phyloP scores from a whole-genome alignment of 2,888 invertebrate genomes.

The Bombyx huttoni region DNA sequence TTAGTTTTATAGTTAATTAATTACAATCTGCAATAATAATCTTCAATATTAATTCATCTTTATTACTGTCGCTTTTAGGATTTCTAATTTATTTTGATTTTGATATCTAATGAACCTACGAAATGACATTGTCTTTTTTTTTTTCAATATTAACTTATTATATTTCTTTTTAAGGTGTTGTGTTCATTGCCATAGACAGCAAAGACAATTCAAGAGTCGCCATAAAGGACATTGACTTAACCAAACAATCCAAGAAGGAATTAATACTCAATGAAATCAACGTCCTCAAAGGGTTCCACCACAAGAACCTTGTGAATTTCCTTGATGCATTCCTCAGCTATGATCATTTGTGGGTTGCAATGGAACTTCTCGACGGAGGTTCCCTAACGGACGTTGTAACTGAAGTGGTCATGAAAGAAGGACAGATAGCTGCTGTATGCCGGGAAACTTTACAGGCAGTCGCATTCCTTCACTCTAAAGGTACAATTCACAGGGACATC shows the following conservation, averaged over 20 bases:
- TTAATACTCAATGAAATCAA: conserved; percentile 95
- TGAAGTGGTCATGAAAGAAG: conserved; percentile 96
- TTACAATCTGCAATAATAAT: no score
- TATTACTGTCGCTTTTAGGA: no score
- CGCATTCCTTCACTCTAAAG: conserved; percentile 89
- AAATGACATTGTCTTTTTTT: conserved; percentile 4
- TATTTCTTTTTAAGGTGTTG: conserved; percentile 74
- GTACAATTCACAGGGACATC: conserved; percentile 95
- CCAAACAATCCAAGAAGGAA: conserved; percentile 96
- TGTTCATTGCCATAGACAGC: conserved; percentile 89
- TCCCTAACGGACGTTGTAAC: conserved; percentile 97
- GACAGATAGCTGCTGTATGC: conserved; percentile 96
- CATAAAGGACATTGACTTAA: conserved; percentile 95
- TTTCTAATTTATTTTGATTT: no score
- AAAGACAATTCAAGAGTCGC: conserved; percentile 85
- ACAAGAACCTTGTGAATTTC: conserved; percentile 96
- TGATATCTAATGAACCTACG: not conserved
- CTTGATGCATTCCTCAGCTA: conserved; percentile 92
- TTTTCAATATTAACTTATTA: conserved; percentile 11
- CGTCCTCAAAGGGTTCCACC: conserved; percentile 91
- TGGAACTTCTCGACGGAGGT: conserved; percentile 96
- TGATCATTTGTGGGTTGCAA: conserved; percentile 95
- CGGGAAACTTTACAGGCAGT: conserved; percentile 88
- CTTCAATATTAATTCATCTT: no score
- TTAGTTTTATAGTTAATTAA: no score